A percentile compares a stretch with the other conserved stretches of the same genome.
Evolutionary conservation across 2,888 invertebrate genomes (phyloP).

Genomic region (Diachrysia chrysitis): DNA sequence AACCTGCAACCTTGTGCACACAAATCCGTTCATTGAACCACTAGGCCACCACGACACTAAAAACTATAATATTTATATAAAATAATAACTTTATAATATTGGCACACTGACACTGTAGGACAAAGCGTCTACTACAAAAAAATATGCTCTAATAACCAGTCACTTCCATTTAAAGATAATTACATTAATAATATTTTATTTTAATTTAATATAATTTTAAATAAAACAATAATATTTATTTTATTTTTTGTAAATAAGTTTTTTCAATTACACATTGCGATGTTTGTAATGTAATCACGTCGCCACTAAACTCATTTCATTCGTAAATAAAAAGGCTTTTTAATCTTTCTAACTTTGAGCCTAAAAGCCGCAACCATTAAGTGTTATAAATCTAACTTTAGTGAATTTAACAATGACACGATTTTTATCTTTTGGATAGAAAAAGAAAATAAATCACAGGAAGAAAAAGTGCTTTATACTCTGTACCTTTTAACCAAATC

Average conservation of each 20-base stretch:
- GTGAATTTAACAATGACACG: background rate
- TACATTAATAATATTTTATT: too few species aligned
- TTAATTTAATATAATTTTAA: too few species aligned
- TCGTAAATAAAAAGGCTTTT: background rate
- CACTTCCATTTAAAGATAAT: too few species aligned
- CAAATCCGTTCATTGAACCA: too few species aligned
- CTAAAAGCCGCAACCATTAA: background rate
- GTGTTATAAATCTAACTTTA: constrained; percentile 7
- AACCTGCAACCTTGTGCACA: too few species aligned
- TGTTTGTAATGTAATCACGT: background rate
- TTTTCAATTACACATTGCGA: background rate
- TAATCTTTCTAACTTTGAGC: background rate
- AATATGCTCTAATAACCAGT: too few species aligned
- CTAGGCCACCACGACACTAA: too few species aligned
- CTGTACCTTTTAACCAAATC: background rate
- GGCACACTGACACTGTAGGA: too few species aligned
- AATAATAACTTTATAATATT: too few species aligned
- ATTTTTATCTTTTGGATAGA: background rate
- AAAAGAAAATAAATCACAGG: background rate
- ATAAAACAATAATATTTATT: background rate
- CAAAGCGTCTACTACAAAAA: too few species aligned
- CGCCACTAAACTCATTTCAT: background rate
- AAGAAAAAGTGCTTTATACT: background rate
- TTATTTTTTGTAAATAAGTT: background rate
- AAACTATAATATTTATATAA: too few species aligned